Conservation (phyloP, 2,797 vertebrate genomes). For the Apogon hyalosoma region DNA sequence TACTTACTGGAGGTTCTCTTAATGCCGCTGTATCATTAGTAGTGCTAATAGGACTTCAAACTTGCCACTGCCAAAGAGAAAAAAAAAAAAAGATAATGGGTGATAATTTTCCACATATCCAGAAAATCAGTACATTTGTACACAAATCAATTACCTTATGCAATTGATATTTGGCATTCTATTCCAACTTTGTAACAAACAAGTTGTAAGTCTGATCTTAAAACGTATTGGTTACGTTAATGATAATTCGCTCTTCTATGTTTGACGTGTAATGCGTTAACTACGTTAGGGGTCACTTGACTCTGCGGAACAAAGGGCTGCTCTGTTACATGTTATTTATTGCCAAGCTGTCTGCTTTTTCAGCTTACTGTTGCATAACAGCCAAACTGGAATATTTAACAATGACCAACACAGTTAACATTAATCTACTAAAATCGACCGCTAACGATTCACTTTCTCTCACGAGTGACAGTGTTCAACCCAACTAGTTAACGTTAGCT, state of each 20-base stretch:
- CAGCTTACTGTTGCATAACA: conserved; percentile 2
- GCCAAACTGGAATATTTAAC: conserved; percentile 11
- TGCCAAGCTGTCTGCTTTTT: conserved; percentile 18
- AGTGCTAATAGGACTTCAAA: conserved; percentile 61
- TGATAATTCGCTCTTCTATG: conserved; percentile 27
- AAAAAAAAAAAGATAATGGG: conserved; percentile 12
- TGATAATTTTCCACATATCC: not conserved
- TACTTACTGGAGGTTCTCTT: conserved; percentile 74
- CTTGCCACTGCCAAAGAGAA: conserved; percentile 56
- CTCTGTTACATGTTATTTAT: conserved; percentile 37
- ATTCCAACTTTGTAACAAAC: conserved; percentile 3
- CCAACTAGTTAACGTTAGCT: conserved; percentile 6
- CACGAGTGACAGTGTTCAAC: not conserved
- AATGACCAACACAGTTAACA: conserved; percentile 8
- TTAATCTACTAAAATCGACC: not conserved
- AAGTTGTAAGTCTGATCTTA: not conserved
- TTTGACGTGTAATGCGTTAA: conserved; percentile 5
- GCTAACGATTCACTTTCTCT: conserved; percentile 2
- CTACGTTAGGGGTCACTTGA: conserved; percentile 5
- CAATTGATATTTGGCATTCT: not conserved
- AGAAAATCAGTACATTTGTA: not conserved
- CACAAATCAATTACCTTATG: not conserved
- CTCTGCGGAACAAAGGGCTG: conserved; percentile 54
- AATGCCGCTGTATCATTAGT: conserved; percentile 78
- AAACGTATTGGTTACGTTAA: conserved; percentile 16